Evolutionary conservation across 2,113 vertebrate species (phyloP).

Genomic region (Arvicanthis niloticus): DNA sequence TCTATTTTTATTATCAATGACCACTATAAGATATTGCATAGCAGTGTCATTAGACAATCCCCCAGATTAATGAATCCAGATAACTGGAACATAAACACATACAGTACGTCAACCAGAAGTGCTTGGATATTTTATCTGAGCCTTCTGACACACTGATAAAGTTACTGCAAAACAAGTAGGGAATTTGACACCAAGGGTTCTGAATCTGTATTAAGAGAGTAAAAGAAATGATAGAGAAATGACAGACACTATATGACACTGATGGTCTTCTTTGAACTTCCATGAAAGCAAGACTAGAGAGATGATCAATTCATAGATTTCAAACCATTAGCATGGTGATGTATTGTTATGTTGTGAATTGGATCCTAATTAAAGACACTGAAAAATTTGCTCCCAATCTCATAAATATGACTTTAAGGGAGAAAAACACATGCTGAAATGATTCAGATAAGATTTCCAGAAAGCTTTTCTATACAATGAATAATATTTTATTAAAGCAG

Average conservation of each 20-base stretch:
- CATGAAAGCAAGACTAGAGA: neutral
- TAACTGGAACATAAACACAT: conserved; percentile 71
- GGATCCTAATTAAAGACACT: neutral
- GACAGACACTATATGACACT: neutral
- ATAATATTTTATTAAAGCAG: neutral
- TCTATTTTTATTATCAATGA: conserved; percentile 73
- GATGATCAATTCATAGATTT: neutral
- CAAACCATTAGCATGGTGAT: neutral
- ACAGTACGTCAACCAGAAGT: conserved; percentile 48
- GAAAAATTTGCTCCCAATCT: neutral
- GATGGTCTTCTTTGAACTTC: neutral
- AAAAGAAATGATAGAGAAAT: neutral
- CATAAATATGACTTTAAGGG: neutral
- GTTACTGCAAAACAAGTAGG: neutral
- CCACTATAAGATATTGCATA: conserved; percentile 68
- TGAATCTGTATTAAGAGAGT: conserved; percentile 1
- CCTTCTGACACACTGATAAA: conserved; percentile 11
- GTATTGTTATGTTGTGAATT: neutral
- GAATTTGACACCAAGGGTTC: neutral
- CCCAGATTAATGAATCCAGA: conserved; percentile 56
- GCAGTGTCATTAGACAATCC: conserved; percentile 69
- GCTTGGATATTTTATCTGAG: neutral
- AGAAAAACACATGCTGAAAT: neutral
- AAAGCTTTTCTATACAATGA: neutral
- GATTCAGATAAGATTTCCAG: neutral